Base-by-base conservation (phyloP, 2,888 invertebrate species). In the Eupithecia pulchellata region DNA sequence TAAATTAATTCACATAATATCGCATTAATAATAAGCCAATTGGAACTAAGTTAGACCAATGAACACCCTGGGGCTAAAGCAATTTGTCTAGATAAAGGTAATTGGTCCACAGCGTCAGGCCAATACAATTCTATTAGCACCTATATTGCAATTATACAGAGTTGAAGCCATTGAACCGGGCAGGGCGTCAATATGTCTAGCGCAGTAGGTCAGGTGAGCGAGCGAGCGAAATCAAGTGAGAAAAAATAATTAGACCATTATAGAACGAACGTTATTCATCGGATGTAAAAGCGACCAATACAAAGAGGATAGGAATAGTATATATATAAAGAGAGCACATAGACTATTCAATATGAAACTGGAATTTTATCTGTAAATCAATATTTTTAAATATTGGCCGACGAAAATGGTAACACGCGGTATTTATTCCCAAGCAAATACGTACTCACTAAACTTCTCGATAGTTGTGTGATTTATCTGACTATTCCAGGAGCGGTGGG, bases 151-250 rank as follows among this genome's bases (percentile, higher is more conserved):
- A 62, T 66, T 55, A 57, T 66, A 60, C 60, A 20, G 36, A 60
- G 29, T 58, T 4, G 64, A 32, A 57, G 57, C 47, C 65, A 20
- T 58, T 68, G 65, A 68, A 66, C 68, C 55, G 20, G 29, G 72
- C 64, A 57, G 68, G 78, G 73, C 74, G 73, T 67, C 76, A 77
- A 79, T 79, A 80, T 77, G 83, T 81, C 79, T 82, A 69, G 77
- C 74, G 68, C 77, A 63, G 66, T 70, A 70, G 66, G 66, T 63
- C 70, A 66, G 62, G 30, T 39, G 57, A 32, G 62, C 36, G 14
- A 14, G n/a, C 5, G n/a, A 20, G 61, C 4, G 32, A 20, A 60
- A 20, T 30, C 60, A 29, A 2, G 61, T 25, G 34, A 34, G 32
- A 32, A 61, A 32, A 32, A 20, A 36, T 61, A 60, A 60, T 57